Conservation (phyloP, 2,797 vertebrate genomes). For the Syngnathus acus region DNA sequence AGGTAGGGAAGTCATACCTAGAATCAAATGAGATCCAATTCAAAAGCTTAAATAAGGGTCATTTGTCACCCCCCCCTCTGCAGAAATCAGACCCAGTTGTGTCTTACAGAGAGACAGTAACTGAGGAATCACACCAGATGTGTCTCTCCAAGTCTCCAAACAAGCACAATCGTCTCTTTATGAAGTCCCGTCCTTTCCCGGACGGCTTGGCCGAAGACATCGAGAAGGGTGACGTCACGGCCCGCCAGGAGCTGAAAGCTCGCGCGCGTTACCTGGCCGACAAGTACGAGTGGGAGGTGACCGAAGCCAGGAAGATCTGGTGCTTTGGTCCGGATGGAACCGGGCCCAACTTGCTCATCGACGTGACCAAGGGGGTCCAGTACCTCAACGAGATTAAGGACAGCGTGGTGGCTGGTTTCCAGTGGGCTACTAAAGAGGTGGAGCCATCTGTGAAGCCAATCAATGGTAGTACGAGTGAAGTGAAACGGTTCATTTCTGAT, state of each 20-base stretch:
- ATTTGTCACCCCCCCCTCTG: not conserved
- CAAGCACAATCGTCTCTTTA: conserved; percentile 94
- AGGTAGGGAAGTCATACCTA: conserved; percentile 54
- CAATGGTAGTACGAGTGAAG: no score
- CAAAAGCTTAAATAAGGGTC: no score
- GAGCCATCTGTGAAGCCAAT: not conserved
- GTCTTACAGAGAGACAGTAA: conserved; percentile 91
- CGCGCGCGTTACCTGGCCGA: conserved; percentile 86
- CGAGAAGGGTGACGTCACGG: conserved; percentile 81
- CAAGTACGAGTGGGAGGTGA: conserved; percentile 90
- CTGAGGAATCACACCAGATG: conserved; percentile 78
- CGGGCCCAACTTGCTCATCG: conserved; percentile 86
- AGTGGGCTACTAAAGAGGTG: conserved; percentile 97
- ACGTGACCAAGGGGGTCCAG: conserved; percentile 93
- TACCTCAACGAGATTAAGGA: conserved; percentile 99
- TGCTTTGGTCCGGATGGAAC: conserved; percentile 90
- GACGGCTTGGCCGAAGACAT: conserved; percentile 90
- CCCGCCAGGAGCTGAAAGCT: conserved; percentile 85
- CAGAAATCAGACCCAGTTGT: conserved; percentile 95
- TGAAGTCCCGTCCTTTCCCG: conserved; percentile 83
- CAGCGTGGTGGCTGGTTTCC: conserved; percentile 92
- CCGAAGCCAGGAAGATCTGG: conserved; percentile 94
- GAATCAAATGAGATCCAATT: not conserved
- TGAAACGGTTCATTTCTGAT: not conserved
- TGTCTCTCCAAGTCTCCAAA: conserved; percentile 95